These are phyloP conservation scores for Melanogrammus aeglefinus DNA, from an alignment of 2,797 vertebrate genomes.

Conservation along the genomic window DNA sequence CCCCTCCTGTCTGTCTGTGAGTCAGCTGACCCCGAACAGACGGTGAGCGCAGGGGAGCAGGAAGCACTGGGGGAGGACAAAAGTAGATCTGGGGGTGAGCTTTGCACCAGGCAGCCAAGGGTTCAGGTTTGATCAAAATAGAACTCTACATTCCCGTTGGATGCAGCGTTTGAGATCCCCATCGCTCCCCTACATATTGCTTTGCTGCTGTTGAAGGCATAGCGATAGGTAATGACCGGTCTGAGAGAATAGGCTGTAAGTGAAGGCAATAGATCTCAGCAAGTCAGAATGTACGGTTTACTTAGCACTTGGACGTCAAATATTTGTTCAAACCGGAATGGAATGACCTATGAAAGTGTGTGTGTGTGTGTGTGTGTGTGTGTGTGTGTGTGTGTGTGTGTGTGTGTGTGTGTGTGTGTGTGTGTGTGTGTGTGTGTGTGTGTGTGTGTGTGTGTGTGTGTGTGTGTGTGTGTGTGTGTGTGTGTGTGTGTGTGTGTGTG, in stretches of 20 bases:
- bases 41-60: slow-evolving; percentile 28
- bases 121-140: slow-evolving; percentile 32
- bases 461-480: slow-evolving; percentile 1
- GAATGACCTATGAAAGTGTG: not conserved
- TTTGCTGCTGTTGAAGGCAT: not conserved
- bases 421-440: slow-evolving; percentile 2
- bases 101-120: slow-evolving; percentile 34
- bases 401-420: slow-evolving; percentile 1
- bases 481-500: slow-evolving; percentile 2
- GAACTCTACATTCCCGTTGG: slow-evolving; percentile 19
- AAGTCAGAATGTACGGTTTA: slow-evolving; percentile 44
- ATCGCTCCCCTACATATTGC: not conserved
- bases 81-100: slow-evolving; percentile 33
- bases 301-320: slow-evolving; percentile 56
- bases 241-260: not conserved
- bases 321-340: slow-evolving; percentile 55
- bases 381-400: slow-evolving; percentile 1
- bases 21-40: slow-evolving; percentile 43
- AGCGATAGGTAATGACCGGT: not conserved
- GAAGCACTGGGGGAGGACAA: slow-evolving; percentile 13
- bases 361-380: slow-evolving; percentile 3
- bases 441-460: slow-evolving; percentile 5
- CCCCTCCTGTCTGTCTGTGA: slow-evolving; percentile 26
- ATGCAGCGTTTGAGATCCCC: not conserved
- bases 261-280: slow-evolving; percentile 48